A percentile compares a stretch with the other conserved stretches of the same genome.
These are phyloP conservation scores for Chouioia cunea DNA, from an alignment of 2,888 invertebrate species.

Conservation along the genomic window DNA sequence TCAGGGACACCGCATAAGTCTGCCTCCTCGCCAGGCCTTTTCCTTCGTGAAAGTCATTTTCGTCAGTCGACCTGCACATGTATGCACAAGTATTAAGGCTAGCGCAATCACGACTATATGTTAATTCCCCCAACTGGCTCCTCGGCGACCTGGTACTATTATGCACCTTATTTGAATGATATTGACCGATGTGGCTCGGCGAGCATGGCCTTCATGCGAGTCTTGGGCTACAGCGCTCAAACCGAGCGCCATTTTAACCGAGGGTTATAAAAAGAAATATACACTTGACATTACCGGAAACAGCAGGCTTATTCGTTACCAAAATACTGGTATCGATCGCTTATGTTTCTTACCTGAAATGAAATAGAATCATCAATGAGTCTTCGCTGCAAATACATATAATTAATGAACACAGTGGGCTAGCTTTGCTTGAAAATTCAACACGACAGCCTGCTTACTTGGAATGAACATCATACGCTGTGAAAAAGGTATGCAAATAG, in stretches of 20 bases:
- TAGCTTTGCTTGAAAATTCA: no score
- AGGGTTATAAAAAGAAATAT: constrained; percentile 2
- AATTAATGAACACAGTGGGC: no score
- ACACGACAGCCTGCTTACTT: no score
- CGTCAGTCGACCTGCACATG: not conserved
- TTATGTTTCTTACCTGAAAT: constrained; percentile 32
- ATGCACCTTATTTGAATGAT: no score
- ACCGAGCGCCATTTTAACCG: constrained; percentile 19
- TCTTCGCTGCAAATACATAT: no score
- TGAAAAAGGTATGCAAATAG: no score
- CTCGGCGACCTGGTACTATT: no score
- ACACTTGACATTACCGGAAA: constrained; percentile 35
- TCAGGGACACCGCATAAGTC: constrained; percentile 4
- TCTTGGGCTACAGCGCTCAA: not conserved
- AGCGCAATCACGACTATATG: no score
- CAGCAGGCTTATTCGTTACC: constrained; percentile 10
- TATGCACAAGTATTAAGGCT: no score
- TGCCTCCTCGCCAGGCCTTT: not conserved
- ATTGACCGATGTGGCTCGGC: not conserved
- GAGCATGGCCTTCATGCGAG: not conserved
- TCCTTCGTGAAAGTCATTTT: constrained; percentile 22
- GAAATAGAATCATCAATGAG: no score
- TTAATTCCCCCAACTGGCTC: no score
- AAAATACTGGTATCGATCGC: constrained; percentile 12
- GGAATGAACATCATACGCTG: no score